Base-by-base conservation (phyloP, 2,888 invertebrate species). In the Lithophane socia region DNA sequence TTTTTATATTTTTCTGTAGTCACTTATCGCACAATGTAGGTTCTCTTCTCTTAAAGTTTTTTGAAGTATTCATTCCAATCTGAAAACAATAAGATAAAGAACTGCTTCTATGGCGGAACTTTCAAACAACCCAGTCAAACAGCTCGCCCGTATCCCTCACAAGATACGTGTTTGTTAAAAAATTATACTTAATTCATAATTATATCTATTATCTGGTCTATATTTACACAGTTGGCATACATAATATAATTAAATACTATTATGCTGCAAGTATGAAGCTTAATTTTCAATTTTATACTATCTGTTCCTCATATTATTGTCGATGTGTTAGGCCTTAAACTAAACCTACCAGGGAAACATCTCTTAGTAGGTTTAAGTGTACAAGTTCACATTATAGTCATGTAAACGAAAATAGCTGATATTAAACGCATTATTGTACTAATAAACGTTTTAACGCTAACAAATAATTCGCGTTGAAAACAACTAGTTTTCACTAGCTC, bases 401-500 rank as follows among this genome's bases (percentile, higher is more conserved):
- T 56, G 18, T 18, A n/a, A 67, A 68, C 16, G 56, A 63, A 71
- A 77, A 71, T 24, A 54, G 54, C 42, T 1, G 24, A 13, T 60
- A 58, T 61, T 64, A 71, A 74, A 61, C 29, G 21, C 24, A 24
- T 63, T 58, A 67, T 54, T 52, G 42, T 29, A 54, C 58, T 60
- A 74, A 79, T 68, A 74, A 68, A 68, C 24, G 16, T 72, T 71
- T 68, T 49, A 75, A 64, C 64, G 66, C n/a, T 2, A 12, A 58
- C 18, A 70, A 73, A 79, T 66, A 60, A 75, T 75, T 72, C 24
- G 18, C 63, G 29, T 24, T 63, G 54, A 21, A 84, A 80, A 82
- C 65, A 68, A 77, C 73, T 76, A 75, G 80, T 89, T 86, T 90
- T 92, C 91, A 92, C 90, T 87, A 89, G 86, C 85, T 85, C 87